Conservation (phyloP, 1,140 invertebrate genomes). For the Microplitis demolitor region DNA sequence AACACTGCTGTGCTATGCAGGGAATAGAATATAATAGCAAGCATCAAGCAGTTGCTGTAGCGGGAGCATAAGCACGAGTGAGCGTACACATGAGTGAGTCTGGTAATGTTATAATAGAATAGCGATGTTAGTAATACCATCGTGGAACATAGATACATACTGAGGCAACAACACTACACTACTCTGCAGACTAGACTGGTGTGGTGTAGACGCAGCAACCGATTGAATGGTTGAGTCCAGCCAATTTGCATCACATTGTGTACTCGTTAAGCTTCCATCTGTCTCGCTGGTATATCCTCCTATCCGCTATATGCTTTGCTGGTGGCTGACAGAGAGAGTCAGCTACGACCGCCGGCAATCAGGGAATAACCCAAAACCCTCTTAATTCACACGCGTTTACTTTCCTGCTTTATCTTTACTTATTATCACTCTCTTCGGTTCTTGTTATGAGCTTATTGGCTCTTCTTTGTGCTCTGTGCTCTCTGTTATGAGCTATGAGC, state of each 20-base stretch:
- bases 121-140: constrained; percentile 62
- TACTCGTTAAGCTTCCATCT: constrained; percentile 54
- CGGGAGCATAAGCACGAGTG: constrained; percentile 15
- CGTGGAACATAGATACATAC: constrained; percentile 23
- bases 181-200: not conserved
- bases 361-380: not conserved
- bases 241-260: constrained; percentile 61
- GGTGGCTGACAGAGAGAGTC: not conserved
- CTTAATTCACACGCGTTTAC: not conserved
- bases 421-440: not conserved
- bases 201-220: constrained; percentile 6
- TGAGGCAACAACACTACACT: too few relatives aligned
- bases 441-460: not conserved
- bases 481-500: too few relatives aligned
- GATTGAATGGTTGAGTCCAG: constrained; percentile 35
- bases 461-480: too few relatives aligned
- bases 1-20: not conserved
- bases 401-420: not conserved
- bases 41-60: too few relatives aligned
- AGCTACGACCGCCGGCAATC: not conserved
- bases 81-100: constrained; percentile 42
- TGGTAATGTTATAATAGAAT: constrained; percentile 60
- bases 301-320: not conserved
- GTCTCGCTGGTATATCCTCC: constrained; percentile 27
- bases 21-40: not conserved